phyloP scores from a whole-genome alignment of 2,113 vertebrate genomes.

The Cebus imitator region DNA sequence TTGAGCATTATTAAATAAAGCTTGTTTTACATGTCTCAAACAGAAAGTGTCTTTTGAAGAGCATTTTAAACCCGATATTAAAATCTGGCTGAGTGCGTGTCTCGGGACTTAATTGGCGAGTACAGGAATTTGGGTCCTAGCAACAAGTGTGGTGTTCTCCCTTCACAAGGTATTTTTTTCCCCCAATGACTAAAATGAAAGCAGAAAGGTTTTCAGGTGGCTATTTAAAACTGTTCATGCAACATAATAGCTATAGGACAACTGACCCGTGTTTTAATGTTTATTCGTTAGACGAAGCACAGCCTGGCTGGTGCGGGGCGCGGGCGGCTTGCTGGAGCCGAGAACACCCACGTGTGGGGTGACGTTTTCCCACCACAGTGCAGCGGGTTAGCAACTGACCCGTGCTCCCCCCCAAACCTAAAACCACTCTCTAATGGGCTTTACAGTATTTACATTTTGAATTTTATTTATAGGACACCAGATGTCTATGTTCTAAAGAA shows the following conservation, averaged over 20 bases:
- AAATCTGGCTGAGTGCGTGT: not conserved
- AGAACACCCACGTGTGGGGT: not conserved
- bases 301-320: fast-evolving
- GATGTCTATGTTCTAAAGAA: conserved; percentile 73
- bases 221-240: conserved; percentile 57
- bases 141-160: not conserved
- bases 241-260: conserved; percentile 39
- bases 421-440: conserved; percentile 33
- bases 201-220: not conserved
- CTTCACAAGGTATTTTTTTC: not conserved
- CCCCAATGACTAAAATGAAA: not conserved
- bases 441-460: conserved; percentile 81
- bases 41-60: not conserved
- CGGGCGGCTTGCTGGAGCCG: fast-evolving
- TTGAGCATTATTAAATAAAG: conserved; percentile 52
- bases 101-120: not conserved
- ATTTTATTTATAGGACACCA: conserved; percentile 81
- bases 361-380: not conserved
- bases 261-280: not conserved
- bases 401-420: not conserved
- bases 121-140: not conserved
- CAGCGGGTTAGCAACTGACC: not conserved
- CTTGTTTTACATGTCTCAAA: not conserved
- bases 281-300: not conserved
- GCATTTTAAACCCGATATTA: not conserved